These are phyloP conservation scores for Neolamprologus longior DNA, from an alignment of 2,113 vertebrate species.

Conservation along the genomic window DNA sequence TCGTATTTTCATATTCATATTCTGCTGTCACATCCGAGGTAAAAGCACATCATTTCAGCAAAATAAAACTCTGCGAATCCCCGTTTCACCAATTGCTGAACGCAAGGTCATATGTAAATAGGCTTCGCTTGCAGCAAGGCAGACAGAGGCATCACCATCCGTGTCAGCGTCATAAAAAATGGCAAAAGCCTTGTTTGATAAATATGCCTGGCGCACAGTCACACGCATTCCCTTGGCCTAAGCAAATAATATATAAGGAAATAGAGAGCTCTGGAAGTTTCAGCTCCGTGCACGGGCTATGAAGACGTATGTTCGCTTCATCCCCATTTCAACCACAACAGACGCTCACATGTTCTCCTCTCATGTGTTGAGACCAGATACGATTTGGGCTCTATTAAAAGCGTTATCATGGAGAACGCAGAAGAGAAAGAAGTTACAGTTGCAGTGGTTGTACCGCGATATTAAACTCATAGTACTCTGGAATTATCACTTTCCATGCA, in stretches of 20 bases:
- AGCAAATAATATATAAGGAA: background rate
- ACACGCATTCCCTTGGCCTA: background rate
- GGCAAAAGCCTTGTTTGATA: conserved; percentile 45
- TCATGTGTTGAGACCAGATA: background rate
- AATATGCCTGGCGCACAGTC: conserved; percentile 9
- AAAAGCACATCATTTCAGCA: conserved; percentile 55
- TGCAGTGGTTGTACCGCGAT: background rate
- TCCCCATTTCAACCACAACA: background rate
- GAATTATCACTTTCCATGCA: conserved; percentile 16
- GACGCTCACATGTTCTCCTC: background rate
- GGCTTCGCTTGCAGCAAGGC: conserved; percentile 22
- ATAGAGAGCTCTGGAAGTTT: background rate
- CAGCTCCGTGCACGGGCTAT: background rate
- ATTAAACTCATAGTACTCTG: background rate
- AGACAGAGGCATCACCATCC: conserved; percentile 29
- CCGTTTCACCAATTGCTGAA: conserved; percentile 34
- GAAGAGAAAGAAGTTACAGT: background rate
- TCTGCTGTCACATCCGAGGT: conserved; percentile 48
- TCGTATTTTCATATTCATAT: conserved; percentile 51
- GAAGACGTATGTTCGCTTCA: background rate
- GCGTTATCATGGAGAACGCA: background rate
- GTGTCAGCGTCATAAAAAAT: conserved; percentile 35
- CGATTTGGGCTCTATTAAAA: conserved; percentile 9
- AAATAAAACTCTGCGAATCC: conserved; percentile 43
- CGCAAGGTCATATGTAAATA: conserved; percentile 72